Evolutionary conservation across 2,797 vertebrate species (phyloP).

Genomic region (Epinephelus coioides): DNA sequence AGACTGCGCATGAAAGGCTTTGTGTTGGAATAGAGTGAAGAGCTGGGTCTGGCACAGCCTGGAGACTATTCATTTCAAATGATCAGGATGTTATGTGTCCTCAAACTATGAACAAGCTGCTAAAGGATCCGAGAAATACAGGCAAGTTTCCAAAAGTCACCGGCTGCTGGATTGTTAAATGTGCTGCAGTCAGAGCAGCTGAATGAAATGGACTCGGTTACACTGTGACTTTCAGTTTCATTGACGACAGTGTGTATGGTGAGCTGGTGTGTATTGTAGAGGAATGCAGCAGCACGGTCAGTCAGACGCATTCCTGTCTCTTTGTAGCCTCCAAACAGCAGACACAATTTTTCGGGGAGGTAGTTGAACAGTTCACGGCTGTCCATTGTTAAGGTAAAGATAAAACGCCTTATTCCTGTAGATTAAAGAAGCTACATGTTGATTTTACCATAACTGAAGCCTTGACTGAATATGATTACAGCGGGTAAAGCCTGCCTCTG

Average conservation of each 20-base stretch:
- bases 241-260: neutral
- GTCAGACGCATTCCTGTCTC: conserved; percentile 29
- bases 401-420: neutral
- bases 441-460: neutral
- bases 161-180: neutral
- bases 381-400: conserved; percentile 26
- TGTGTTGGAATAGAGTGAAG: neutral
- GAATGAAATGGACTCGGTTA: neutral
- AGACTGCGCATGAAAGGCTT: too few species aligned
- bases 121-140: conserved; percentile 47
- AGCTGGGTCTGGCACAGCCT: neutral
- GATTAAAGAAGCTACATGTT: neutral
- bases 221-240: neutral
- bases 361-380: conserved; percentile 11
- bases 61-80: neutral
- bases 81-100: neutral
- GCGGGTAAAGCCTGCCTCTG: neutral
- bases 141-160: conserved; percentile 56
- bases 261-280: conserved; percentile 11
- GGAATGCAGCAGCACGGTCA: conserved; percentile 55
- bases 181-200: conserved; percentile 10
- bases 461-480: neutral
- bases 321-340: conserved; percentile 22
- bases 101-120: conserved; percentile 45
- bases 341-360: neutral